These are phyloP conservation scores for Zhuqinia jingwanae DNA, from an alignment of 2,888 invertebrate species.

Conservation along the genomic window DNA sequence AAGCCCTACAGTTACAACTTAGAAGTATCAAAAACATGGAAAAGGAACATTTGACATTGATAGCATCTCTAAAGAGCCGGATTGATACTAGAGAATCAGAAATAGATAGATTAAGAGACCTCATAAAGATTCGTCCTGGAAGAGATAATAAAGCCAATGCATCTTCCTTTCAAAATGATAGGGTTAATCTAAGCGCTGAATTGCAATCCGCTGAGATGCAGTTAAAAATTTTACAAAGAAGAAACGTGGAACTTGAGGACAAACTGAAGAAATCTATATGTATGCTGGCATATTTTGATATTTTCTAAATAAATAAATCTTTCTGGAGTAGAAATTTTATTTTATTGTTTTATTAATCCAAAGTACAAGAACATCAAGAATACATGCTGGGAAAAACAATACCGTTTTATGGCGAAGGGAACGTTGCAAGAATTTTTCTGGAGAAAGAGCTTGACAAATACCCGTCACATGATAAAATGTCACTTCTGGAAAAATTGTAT, in stretches of 20 bases:
- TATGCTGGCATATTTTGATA: slow-evolving; percentile 42
- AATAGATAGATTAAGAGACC: slow-evolving; percentile 72
- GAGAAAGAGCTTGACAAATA: slow-evolving; percentile 65
- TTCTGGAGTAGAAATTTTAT: not conserved
- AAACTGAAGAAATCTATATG: slow-evolving; percentile 75
- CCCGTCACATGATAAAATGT: slow-evolving; percentile 71
- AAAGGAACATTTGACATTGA: slow-evolving; percentile 68
- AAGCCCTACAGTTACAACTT: slow-evolving; percentile 77
- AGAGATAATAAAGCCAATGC: slow-evolving; percentile 63
- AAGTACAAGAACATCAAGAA: slow-evolving; percentile 76
- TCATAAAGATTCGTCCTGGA: slow-evolving; percentile 72
- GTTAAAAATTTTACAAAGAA: slow-evolving; percentile 74
- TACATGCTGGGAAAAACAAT: slow-evolving; percentile 68
- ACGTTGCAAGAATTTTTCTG: slow-evolving; percentile 21
- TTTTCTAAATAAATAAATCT: too few species aligned
- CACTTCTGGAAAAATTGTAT: slow-evolving; percentile 74
- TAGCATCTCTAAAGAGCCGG: slow-evolving; percentile 72
- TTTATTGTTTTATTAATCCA: not conserved
- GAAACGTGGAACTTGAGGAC: slow-evolving; percentile 77
- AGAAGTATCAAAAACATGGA: slow-evolving; percentile 71
- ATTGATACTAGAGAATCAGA: slow-evolving; percentile 75
- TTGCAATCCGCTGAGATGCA: slow-evolving; percentile 77
- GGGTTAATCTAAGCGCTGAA: slow-evolving; percentile 62
- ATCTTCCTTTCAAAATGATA: slow-evolving; percentile 8
- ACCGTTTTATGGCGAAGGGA: not conserved